Percentiles rank a stretch among this genome's conserved stretches.
These are phyloP conservation scores for Emydoidea blandingii DNA, from an alignment of 2,797 vertebrate genomes.

Conservation along the genomic window DNA sequence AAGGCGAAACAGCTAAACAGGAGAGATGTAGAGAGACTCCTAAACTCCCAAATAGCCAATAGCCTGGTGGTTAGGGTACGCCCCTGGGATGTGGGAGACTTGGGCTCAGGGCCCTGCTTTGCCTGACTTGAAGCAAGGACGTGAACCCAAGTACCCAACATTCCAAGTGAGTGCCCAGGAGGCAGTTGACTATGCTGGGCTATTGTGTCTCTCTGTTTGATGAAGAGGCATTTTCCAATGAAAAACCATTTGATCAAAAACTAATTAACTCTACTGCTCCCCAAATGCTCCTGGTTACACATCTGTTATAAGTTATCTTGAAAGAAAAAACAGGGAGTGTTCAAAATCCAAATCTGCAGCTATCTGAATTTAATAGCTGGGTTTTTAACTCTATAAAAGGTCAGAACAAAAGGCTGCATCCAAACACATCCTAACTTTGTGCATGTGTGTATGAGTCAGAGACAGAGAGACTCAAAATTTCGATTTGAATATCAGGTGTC, in stretches of 20 bases:
- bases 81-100: not conserved
- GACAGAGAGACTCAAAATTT: constrained; percentile 12
- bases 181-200: not conserved
- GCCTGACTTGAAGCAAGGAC: not conserved
- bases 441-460: fast-evolving
- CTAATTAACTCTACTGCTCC: not conserved
- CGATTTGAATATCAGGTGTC: not conserved
- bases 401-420: constrained; percentile 9
- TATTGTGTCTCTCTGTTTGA: not conserved
- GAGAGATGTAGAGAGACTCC: not conserved
- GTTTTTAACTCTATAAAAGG: not conserved
- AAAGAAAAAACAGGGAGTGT: constrained; percentile 31
- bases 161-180: too few species aligned
- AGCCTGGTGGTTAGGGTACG: not conserved
- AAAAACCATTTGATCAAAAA: not conserved
- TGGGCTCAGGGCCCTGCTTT: not conserved
- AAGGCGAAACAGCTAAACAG: not conserved
- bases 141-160: not conserved
- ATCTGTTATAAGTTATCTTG: not conserved
- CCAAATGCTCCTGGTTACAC: not conserved
- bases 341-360: not conserved
- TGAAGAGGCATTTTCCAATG: not conserved
- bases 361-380: constrained; percentile 8
- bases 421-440: not conserved
- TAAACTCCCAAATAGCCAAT: not conserved